Percentiles rank a stretch among this genome's conserved stretches.
These are phyloP conservation scores for Chionis minor DNA, from an alignment of 2,113 vertebrate genomes.

Conservation along the genomic window DNA sequence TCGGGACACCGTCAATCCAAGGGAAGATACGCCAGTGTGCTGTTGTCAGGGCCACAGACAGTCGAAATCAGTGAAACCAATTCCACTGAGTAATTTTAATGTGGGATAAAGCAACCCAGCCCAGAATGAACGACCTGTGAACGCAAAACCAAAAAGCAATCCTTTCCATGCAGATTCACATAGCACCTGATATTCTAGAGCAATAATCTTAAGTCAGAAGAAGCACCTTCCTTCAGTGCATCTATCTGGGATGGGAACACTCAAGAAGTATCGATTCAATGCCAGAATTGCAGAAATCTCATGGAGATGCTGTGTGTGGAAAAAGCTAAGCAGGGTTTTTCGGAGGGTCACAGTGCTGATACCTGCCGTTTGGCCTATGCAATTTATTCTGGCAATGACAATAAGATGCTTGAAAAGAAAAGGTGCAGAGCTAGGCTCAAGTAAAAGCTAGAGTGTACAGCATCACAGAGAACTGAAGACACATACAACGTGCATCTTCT, in stretches of 20 bases:
- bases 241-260: background rate
- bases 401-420: background rate
- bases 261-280: background rate
- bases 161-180: background rate
- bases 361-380: background rate
- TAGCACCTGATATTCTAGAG: slow-evolving; percentile 13
- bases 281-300: background rate
- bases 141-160: slow-evolving; percentile 5
- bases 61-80: background rate
- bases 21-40: background rate
- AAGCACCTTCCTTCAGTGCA: background rate
- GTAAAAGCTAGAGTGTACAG: background rate
- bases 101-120: background rate
- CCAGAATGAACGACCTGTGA: background rate
- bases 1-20: slow-evolving; percentile 11
- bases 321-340: background rate
- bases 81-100: slow-evolving; percentile 26
- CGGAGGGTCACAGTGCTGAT: background rate
- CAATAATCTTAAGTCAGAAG: slow-evolving; percentile 18
- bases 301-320: background rate
- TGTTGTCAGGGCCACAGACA: slow-evolving; percentile 35
- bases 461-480: background rate
- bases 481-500: background rate
- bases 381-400: background rate
- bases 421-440: background rate